phyloP scores from a whole-genome alignment of 2,797 vertebrate genomes.

The Bovichtus variegatus region DNA sequence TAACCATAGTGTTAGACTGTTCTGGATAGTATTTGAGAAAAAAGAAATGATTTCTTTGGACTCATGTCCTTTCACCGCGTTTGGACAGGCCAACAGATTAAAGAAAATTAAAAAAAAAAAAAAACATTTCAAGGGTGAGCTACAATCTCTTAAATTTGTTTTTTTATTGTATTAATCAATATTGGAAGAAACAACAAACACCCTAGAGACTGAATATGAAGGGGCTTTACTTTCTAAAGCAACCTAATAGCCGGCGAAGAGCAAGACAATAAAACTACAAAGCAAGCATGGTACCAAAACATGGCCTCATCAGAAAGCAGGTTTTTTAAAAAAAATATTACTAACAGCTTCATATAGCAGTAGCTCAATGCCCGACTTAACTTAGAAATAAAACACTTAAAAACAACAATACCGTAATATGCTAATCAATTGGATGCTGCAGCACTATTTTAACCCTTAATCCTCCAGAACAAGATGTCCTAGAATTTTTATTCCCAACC shows the following conservation, averaged over 20 bases:
- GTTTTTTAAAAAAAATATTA: neutral
- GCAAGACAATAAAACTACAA: conserved; percentile 17
- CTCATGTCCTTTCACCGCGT: neutral
- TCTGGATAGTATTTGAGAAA: neutral
- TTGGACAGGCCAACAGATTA: neutral
- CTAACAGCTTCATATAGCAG: neutral
- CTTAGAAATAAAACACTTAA: neutral
- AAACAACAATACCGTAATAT: neutral
- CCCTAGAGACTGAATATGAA: neutral
- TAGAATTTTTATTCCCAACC: conserved; percentile 3
- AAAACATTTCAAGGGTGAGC: neutral
- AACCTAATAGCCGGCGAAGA: neutral
- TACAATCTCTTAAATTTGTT: conserved; percentile 1
- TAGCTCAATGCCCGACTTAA: neutral
- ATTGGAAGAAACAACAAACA: conserved; percentile 9
- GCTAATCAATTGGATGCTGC: conserved; percentile 1
- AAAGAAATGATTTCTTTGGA: conserved; percentile 15
- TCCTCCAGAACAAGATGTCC: neutral
- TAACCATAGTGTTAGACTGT: neutral
- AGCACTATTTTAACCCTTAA: conserved; percentile 37
- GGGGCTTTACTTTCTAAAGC: neutral
- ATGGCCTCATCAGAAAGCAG: neutral
- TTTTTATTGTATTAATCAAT: neutral
- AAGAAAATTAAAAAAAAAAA: neutral
- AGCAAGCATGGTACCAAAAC: conserved; percentile 1